phyloP scores from a whole-genome alignment of 1,140 invertebrate species.

The Episyrphus balteatus region DNA sequence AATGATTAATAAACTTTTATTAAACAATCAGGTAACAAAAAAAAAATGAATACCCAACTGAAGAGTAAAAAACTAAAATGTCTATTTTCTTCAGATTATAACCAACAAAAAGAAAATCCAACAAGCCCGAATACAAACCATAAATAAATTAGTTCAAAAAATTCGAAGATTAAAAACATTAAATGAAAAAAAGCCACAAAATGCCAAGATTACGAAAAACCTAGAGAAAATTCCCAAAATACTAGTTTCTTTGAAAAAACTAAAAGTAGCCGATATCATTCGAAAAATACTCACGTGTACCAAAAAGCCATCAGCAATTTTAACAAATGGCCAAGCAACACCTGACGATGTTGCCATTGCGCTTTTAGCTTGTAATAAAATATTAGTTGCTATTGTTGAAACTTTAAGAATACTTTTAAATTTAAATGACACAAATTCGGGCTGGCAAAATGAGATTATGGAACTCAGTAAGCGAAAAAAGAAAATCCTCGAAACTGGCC shows the following conservation, averaged over 20 bases:
- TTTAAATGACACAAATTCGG: slow-evolving; percentile 10
- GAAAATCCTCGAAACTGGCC: slow-evolving; percentile 19
- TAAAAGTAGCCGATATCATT: slow-evolving; percentile 16
- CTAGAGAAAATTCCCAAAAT: slow-evolving; percentile 16
- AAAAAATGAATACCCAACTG: background rate
- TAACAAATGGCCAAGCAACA: slow-evolving; percentile 24
- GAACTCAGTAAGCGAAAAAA: slow-evolving; percentile 21
- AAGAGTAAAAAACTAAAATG: background rate
- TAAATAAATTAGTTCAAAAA: slow-evolving; percentile 30
- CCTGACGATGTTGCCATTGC: slow-evolving; percentile 26
- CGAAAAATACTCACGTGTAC: slow-evolving; percentile 13
- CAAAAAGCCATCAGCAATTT: slow-evolving; percentile 15
- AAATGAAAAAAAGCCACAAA: slow-evolving; percentile 12
- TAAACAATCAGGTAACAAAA: slow-evolving; percentile 31
- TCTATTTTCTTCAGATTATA: slow-evolving; percentile 15
- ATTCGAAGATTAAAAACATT: slow-evolving; percentile 21
- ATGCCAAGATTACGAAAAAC: slow-evolving; percentile 17
- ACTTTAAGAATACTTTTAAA: slow-evolving; percentile 14
- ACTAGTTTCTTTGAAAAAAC: slow-evolving; percentile 20
- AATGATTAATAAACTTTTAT: slow-evolving; percentile 30
- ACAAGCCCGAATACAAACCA: slow-evolving; percentile 21
- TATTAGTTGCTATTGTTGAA: slow-evolving; percentile 16
- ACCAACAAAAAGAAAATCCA: slow-evolving; percentile 27
- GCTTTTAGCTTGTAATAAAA: slow-evolving; percentile 23
- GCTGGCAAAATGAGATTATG: slow-evolving; percentile 22